phyloP scores from a whole-genome alignment of 1,140 invertebrate species.

The Pogonus chalceus region DNA sequence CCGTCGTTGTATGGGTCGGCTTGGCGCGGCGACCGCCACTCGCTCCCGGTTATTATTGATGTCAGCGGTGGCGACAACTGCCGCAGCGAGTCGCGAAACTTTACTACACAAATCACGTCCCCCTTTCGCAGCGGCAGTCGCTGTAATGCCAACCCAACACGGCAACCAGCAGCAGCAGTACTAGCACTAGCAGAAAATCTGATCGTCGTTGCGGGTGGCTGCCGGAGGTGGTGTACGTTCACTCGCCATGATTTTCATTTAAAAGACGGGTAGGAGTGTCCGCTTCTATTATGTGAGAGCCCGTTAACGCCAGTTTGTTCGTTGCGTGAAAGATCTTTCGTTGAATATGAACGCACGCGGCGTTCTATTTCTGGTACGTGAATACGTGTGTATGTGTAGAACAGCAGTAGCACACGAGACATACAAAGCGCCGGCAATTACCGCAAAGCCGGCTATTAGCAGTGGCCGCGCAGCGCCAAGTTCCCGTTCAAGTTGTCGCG shows the following conservation, averaged over 20 bases:
- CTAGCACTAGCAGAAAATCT: neutral
- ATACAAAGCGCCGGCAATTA: conserved; percentile 1
- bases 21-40: neutral
- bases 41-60: conserved; percentile 12
- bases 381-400: neutral
- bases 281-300: neutral
- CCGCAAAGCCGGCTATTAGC: conserved; percentile 6
- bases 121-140: conserved; percentile 1
- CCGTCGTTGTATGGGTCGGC: neutral
- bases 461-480: neutral
- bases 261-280: conserved; percentile 24
- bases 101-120: conserved; percentile 26
- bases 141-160: too few relatives aligned
- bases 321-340: neutral
- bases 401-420: neutral
- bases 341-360: neutral
- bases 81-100: conserved; percentile 7
- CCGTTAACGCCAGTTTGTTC: neutral
- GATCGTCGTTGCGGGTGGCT: neutral
- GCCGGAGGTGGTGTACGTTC: neutral
- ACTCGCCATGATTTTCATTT: neutral
- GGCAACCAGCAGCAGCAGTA: neutral
- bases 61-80: conserved; percentile 10
- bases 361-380: neutral
- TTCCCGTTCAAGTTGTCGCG: neutral